Evolutionary conservation across 1,140 invertebrate genomes (phyloP).

Genomic region (Caenorhabditis brenneri): DNA sequence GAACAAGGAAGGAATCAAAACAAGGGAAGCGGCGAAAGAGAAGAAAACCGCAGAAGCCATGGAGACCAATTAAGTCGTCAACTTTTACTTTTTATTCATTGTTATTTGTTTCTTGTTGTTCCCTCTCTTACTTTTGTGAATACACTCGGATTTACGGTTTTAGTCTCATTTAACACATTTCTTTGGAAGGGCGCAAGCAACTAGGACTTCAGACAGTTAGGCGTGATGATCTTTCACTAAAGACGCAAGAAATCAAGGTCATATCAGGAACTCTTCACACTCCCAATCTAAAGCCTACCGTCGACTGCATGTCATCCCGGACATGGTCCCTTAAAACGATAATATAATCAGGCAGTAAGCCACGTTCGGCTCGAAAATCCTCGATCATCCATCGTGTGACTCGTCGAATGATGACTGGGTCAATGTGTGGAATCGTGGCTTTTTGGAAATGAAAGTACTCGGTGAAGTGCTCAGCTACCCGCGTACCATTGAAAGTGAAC

Average conservation of each 20-base stretch:
- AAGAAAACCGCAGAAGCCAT: slow-evolving; percentile 49
- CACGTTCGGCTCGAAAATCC: neutral
- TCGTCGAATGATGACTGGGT: neutral
- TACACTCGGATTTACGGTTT: neutral
- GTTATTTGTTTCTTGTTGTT: slow-evolving; percentile 48
- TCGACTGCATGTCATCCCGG: neutral
- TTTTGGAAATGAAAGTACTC: slow-evolving; percentile 40
- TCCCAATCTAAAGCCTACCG: neutral
- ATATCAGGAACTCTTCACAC: neutral
- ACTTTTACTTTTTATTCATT: neutral
- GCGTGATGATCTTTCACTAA: too few species aligned
- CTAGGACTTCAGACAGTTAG: too few species aligned
- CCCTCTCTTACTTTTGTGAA: slow-evolving; percentile 11
- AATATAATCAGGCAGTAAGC: slow-evolving; percentile 4
- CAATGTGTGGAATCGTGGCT: slow-evolving; percentile 3
- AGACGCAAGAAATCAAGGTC: too few species aligned
- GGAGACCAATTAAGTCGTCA: slow-evolving; percentile 74
- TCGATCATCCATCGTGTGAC: slow-evolving; percentile 16
- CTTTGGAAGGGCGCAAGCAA: too few species aligned
- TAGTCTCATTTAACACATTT: neutral
- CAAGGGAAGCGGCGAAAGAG: slow-evolving; percentile 44
- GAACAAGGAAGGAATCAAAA: slow-evolving; percentile 44
- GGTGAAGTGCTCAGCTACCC: neutral
- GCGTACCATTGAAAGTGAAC: slow-evolving; percentile 32
- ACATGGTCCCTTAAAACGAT: slow-evolving; percentile 34